Evolutionary conservation across 2,888 invertebrate species (phyloP), one percentile per base, ranked within the genome.

Genomic region (Chrysolina americana): DNA sequence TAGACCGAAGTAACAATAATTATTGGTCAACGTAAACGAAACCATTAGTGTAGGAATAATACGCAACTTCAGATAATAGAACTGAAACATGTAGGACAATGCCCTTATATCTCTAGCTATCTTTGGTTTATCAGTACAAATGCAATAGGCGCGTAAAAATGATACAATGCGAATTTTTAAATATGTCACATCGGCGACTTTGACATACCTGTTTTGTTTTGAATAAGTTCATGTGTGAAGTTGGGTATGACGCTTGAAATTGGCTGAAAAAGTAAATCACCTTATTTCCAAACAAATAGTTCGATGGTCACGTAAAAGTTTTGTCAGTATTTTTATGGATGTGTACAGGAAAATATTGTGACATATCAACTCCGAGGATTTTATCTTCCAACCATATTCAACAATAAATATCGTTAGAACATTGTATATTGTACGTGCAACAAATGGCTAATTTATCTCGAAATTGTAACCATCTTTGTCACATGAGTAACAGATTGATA

Each of bases 21-120:
- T 28, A 28, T 28, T 66, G 36, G 66, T 66, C 48, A 68, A 68
- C 21, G 66, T 53, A 68, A 53, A 68, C 50, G 53, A 68, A 68
- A 41, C 53, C 50, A 68, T 68, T 68, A 41, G 41, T 68, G 28
- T 36, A 50, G 66, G 50, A 48, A 50, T 68, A 70, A 36, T 48
- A 62, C 19, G 62, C 64, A 63, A 70, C 44, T 50, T 53, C 4
- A 21, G 69, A 63, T 69, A 62, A 28, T 69, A 44, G 53, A 53
- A 17, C 53, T 48, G 15, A 63, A 70, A 63, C 63, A 70, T 48
- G 28, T 70, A 70, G 70, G 63, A 47, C 70, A 50, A 63, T 63
- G 70, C 63, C 70, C 70, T 70, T 63, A 63, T 70, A 70, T 70
- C 70, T 44, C 53, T 53, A 50, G n/a, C 21, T 70, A 70, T 63